These are phyloP conservation scores for Basileuterus tristriatus DNA, from an alignment of 2,797 vertebrate genomes.

Conservation along the genomic window DNA sequence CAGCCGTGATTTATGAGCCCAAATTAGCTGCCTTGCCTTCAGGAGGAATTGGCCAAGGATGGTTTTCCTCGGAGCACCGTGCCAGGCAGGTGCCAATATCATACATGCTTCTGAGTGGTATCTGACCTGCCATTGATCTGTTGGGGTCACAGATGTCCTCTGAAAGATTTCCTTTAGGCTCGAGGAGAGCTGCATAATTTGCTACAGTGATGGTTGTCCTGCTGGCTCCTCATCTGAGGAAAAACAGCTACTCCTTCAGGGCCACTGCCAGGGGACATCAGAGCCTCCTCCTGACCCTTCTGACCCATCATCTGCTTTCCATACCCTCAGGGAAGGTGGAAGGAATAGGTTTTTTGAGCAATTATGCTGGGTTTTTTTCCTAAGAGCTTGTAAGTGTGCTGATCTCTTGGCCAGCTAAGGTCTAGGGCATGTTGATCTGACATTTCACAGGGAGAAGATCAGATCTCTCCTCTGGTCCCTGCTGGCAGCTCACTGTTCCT, in stretches of 20 bases:
- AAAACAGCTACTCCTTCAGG: neutral
- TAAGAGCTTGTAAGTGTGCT: neutral
- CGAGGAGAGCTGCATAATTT: neutral
- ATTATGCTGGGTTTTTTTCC: neutral
- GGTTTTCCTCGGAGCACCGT: neutral
- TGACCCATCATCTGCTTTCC: neutral
- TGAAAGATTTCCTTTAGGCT: conserved; percentile 47
- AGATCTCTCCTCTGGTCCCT: neutral
- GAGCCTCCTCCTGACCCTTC: neutral
- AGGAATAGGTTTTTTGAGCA: neutral
- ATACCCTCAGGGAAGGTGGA: neutral
- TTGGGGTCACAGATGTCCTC: conserved; percentile 9
- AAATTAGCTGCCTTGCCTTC: conserved; percentile 19
- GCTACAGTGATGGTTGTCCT: neutral
- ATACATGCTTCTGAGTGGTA: neutral
- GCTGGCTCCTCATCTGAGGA: conserved; percentile 18
- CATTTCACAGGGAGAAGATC: neutral
- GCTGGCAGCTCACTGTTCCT: neutral
- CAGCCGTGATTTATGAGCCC: neutral
- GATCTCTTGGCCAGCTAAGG: neutral
- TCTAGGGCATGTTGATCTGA: neutral
- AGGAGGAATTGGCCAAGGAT: neutral
- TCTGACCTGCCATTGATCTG: conserved; percentile 64
- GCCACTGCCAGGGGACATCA: neutral
- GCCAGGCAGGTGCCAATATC: conserved; percentile 41